Conservation (phyloP, 2,113 vertebrate species). For the Colius striatus region DNA sequence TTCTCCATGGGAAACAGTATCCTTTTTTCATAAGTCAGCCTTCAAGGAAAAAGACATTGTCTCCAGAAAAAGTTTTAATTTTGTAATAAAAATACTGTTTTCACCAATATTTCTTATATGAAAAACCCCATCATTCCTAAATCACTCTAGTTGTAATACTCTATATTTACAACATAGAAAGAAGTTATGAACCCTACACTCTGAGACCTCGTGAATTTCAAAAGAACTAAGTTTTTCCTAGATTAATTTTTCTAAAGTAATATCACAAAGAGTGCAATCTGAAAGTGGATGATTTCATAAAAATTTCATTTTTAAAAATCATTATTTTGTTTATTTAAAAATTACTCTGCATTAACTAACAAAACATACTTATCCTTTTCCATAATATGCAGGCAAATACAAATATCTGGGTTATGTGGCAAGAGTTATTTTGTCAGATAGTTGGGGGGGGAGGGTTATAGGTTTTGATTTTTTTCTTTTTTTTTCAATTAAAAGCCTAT, state of each 20-base stretch:
- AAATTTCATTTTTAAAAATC: too few species aligned
- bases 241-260: background rate
- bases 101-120: background rate
- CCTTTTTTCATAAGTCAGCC: background rate
- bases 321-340: background rate
- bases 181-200: background rate
- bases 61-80: background rate
- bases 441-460: accelerated
- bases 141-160: background rate
- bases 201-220: background rate
- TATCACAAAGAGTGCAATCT: background rate
- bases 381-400: background rate
- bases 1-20: background rate
- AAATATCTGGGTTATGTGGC: background rate
- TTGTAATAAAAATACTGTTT: background rate
- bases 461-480: background rate
- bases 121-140: background rate
- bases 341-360: background rate
- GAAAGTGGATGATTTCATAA: background rate
- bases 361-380: background rate
- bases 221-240: background rate
- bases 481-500: background rate
- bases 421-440: background rate
- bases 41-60: background rate
- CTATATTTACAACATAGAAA: background rate